Conservation (phyloP, 2,113 vertebrate species). For the Mellivora capensis region DNA sequence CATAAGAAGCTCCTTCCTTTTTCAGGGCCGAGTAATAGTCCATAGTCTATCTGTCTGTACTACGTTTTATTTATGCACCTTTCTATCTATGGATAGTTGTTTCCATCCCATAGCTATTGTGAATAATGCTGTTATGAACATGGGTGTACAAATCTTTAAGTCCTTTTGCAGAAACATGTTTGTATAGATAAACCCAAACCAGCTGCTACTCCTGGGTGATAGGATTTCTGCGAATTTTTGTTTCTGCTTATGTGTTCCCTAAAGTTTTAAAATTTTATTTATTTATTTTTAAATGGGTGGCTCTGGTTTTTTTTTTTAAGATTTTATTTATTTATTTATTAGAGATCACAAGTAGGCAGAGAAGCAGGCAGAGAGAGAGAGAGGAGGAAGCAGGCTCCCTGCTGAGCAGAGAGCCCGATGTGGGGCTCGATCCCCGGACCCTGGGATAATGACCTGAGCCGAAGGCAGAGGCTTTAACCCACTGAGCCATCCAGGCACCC, state of each 20-base stretch:
- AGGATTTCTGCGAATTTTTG: not conserved
- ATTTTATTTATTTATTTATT: too few relatives aligned
- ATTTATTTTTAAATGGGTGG: too few relatives aligned
- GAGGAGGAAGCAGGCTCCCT: too few relatives aligned
- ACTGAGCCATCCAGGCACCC: too few relatives aligned
- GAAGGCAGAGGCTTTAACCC: too few relatives aligned
- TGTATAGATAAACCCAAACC: not conserved
- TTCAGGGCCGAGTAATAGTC: not conserved
- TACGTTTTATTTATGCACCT: not conserved
- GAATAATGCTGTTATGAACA: not conserved
- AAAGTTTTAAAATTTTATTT: not conserved
- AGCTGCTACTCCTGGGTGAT: not conserved
- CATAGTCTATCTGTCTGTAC: accelerated
- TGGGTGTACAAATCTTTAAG: not conserved
- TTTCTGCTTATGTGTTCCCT: not conserved
- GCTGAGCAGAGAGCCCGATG: too few relatives aligned
- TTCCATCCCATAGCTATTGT: not conserved
- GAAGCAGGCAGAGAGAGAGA: too few relatives aligned
- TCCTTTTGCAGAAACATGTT: not conserved
- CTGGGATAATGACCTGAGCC: too few relatives aligned
- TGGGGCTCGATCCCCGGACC: too few relatives aligned
- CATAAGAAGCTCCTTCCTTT: not conserved
- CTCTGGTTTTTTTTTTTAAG: too few relatives aligned
- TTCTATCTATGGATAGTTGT: not conserved
- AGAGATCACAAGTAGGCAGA: too few relatives aligned